Conservation (phyloP, 2,888 invertebrate species). For the Cremastinae sp. region DNA sequence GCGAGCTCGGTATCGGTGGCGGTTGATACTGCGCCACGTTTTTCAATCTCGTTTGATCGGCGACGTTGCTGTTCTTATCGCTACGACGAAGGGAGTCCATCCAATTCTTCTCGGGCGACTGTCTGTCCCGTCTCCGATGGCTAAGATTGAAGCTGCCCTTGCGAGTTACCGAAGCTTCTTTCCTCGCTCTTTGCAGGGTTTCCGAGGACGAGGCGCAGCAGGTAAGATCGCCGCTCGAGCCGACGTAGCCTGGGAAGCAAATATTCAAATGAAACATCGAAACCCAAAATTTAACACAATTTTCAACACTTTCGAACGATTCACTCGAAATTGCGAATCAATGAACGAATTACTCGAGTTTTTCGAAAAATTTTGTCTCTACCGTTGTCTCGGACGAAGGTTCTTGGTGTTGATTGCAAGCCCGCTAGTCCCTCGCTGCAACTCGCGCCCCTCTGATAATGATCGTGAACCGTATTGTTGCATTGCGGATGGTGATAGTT, state of each 20-base stretch:
- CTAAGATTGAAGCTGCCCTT: conserved; percentile 76
- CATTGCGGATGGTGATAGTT: not conserved
- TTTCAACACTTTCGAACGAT: no score
- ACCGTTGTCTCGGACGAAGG: conserved; percentile 71
- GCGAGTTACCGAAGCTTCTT: conserved; percentile 70
- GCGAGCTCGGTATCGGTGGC: conserved; percentile 76
- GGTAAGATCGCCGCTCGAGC: conserved; percentile 73
- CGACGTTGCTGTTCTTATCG: conserved; percentile 79
- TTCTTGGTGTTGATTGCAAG: conserved; percentile 63
- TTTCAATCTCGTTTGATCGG: conserved; percentile 78
- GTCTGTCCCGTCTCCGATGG: conserved; percentile 66
- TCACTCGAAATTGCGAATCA: no score
- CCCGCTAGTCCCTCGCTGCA: conserved; percentile 62
- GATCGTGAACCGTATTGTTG: conserved; percentile 54
- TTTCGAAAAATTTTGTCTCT: not conserved
- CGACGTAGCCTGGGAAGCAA: conserved; percentile 68
- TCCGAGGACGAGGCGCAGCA: conserved; percentile 68
- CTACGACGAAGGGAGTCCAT: conserved; percentile 82
- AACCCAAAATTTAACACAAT: no score
- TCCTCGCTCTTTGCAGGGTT: conserved; percentile 71
- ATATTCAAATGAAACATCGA: not conserved
- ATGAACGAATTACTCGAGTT: no score
- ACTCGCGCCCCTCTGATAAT: conserved; percentile 58
- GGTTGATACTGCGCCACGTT: conserved; percentile 84
- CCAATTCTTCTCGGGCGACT: conserved; percentile 81